Base-by-base conservation (phyloP, 2,888 invertebrate genomes). In the Erpobdella octoculata region DNA sequence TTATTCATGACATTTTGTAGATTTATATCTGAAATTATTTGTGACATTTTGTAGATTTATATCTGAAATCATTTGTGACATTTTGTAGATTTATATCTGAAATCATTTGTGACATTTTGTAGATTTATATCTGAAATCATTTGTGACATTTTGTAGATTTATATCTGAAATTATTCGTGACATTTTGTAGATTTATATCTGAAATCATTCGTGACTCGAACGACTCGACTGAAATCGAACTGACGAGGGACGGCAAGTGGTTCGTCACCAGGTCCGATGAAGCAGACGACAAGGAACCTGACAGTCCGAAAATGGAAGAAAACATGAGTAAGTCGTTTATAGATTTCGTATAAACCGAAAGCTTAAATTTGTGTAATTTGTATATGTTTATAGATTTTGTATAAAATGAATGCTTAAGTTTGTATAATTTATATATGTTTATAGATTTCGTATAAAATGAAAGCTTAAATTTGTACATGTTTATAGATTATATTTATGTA, bases 221-320 rank as follows among this genome's bases (percentile, higher is more conserved):
- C 18, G 69, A 75, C 46, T 80, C 79, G 37, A 79, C 76, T 65
- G 84, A 84, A 74, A 83, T 84, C 41, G 79, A 83, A 76, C 83
- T 84, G 74, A 77, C 79, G 46, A 82, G 82, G 71, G 83, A 84
- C 75, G 83, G 84, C 9, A 79, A 78, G 28, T 84, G 84, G 84
- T 78, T 78, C 59, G 81, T 83, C 6, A 76, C 83, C 58, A 78
- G 78, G 64, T 76, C 76, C 9, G 77, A 78, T 38, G 78, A 62
- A 62, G 28, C n/a, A 25, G 53, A 53, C 28, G 53, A 53, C 53
- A 53, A 53, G 21, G 53, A 18, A 25, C 21, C 53, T 53, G 53
- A 53, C 21, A 53, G 53, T 28, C 53, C 53, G 28, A 53, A 53
- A 28, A 53, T 53, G 53, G 53, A 53, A 15, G 53, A 53, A 21